Evolutionary conservation across 1,140 invertebrate genomes (phyloP).

Genomic region (Zaprionus lachaisei): DNA sequence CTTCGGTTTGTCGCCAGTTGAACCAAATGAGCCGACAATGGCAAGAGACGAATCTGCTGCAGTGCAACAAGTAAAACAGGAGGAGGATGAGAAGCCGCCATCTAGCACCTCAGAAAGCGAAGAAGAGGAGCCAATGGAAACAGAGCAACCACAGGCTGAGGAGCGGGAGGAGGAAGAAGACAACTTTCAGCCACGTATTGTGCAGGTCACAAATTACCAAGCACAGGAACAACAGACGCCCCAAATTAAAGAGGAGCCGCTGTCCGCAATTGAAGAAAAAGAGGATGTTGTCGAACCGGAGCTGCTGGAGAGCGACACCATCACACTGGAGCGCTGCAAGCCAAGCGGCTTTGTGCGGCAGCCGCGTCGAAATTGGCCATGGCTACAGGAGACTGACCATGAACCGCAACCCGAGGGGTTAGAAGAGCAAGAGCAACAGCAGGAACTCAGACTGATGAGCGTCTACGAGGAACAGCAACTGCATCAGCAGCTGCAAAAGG

Average conservation of each 20-base stretch:
- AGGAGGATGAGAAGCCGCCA: neutral
- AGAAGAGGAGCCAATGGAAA: constrained; percentile 32
- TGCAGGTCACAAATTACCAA: constrained; percentile 80
- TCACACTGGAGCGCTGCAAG: constrained; percentile 47
- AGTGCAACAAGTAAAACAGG: neutral
- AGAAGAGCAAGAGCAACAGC: constrained; percentile 21
- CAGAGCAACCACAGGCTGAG: constrained; percentile 10
- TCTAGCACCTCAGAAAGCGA: constrained; percentile 42
- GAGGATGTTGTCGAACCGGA: constrained; percentile 13
- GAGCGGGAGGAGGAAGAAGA: constrained; percentile 15
- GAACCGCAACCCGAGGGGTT: neutral
- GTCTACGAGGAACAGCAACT: constrained; percentile 87
- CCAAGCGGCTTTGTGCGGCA: constrained; percentile 74
- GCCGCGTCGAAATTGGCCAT: constrained; percentile 71
- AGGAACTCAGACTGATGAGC: constrained; percentile 84
- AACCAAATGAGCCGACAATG: neutral
- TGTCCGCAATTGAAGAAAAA: constrained; percentile 41
- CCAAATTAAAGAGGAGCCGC: constrained; percentile 53
- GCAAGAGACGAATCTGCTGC: neutral
- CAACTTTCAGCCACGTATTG: constrained; percentile 67
- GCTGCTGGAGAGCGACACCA: neutral
- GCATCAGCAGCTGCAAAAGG: constrained; percentile 84
- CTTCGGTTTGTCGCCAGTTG: constrained; percentile 44
- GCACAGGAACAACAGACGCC: constrained; percentile 32
- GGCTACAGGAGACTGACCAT: constrained; percentile 58